phyloP scores from a whole-genome alignment of 2,888 invertebrate genomes.

The Tuberolachnus salignus region DNA sequence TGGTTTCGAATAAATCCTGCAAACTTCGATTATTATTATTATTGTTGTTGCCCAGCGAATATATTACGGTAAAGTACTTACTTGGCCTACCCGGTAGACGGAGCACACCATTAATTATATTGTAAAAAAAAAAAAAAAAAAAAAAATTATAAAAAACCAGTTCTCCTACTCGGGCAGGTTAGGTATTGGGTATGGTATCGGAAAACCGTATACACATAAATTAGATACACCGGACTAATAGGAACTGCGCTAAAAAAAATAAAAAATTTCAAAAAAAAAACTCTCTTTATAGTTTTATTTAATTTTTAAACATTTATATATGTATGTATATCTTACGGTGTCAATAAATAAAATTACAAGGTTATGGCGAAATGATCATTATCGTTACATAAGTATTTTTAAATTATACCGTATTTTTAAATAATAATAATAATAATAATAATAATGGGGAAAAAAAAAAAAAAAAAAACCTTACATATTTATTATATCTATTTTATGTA shows the following conservation, averaged over 20 bases:
- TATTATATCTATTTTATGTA: not conserved
- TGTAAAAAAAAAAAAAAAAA: too few species aligned
- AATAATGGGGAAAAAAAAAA: too few species aligned
- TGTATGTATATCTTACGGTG: too few species aligned
- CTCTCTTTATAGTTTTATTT: constrained; percentile 4
- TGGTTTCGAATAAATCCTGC: constrained; percentile 1
- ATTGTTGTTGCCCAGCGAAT: constrained; percentile 20
- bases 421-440: too few species aligned
- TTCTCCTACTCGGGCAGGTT: constrained; percentile 8
- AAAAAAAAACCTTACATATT: too few species aligned
- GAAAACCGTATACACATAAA: constrained; percentile 9
- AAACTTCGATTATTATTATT: not conserved
- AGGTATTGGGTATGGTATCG: too few species aligned
- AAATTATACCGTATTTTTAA: constrained; percentile 20
- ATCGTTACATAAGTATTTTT: constrained; percentile 13
- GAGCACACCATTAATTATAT: too few species aligned
- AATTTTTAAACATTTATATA: too few species aligned
- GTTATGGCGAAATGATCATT: too few species aligned
- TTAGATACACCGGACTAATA: constrained; percentile 19
- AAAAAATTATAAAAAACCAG: too few species aligned
- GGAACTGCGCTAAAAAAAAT: not conserved
- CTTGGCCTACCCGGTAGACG: too few species aligned
- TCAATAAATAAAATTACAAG: constrained; percentile 40
- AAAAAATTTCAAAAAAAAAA: not conserved
- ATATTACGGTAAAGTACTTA: not conserved